These are phyloP conservation scores for Liparis tanakae DNA, from an alignment of 2,797 vertebrate genomes.

Conservation along the genomic window DNA sequence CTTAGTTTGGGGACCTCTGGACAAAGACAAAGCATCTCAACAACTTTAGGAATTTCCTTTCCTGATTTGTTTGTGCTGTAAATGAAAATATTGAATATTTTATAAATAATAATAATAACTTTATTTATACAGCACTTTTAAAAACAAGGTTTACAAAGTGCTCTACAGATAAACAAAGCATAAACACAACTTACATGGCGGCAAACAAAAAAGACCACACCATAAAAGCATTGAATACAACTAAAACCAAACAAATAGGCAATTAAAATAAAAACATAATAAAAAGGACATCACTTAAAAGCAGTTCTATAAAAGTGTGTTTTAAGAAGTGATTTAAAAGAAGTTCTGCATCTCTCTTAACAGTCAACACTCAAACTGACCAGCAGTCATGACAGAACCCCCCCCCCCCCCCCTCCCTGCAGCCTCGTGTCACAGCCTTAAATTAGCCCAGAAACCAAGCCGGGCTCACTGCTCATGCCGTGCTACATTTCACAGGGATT, in stretches of 20 bases:
- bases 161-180: too few relatives aligned
- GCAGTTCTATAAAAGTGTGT: too few relatives aligned
- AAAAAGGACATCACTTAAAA: too few relatives aligned
- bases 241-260: too few relatives aligned
- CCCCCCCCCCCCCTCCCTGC: conserved; percentile 8
- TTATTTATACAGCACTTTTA: too few relatives aligned
- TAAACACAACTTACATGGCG: too few relatives aligned
- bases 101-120: too few relatives aligned
- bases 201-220: too few relatives aligned
- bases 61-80: conserved; percentile 25
- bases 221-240: too few relatives aligned
- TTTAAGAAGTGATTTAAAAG: too few relatives aligned
- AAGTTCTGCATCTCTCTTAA: neutral
- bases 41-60: conserved; percentile 19
- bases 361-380: conserved; percentile 9
- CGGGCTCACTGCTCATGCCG: conserved; percentile 46
- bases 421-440: conserved; percentile 58
- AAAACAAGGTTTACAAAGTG: too few relatives aligned
- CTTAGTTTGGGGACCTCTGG: neutral
- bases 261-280: too few relatives aligned
- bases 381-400: conserved; percentile 1
- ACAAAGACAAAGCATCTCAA: conserved; percentile 29
- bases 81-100: conserved; percentile 2
- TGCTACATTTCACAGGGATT: conserved; percentile 67
- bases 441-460: conserved; percentile 59